phyloP scores from a whole-genome alignment of 2,113 vertebrate genomes.

The Melierax canorus region DNA sequence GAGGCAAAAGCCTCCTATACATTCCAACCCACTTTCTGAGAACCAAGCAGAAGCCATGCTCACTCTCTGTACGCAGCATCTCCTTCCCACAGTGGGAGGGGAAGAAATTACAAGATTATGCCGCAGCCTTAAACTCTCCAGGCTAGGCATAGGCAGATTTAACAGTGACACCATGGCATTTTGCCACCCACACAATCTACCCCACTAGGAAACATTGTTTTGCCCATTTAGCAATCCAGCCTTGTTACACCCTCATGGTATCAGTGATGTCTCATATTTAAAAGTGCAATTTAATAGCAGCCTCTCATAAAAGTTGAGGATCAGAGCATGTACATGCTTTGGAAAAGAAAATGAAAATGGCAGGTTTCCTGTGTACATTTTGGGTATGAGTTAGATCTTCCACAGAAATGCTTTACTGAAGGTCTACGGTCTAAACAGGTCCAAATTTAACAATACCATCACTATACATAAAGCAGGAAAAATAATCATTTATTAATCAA shows the following conservation, averaged over 20 bases:
- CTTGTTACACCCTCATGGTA: neutral
- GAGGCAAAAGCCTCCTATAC: neutral
- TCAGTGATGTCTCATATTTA: neutral
- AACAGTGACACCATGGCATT: neutral
- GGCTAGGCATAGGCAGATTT: neutral
- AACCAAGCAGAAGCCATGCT: neutral
- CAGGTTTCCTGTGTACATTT: neutral
- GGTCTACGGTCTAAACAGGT: neutral
- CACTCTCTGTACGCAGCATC: neutral
- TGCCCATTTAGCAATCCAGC: neutral
- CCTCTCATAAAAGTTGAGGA: neutral
- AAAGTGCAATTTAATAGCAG: neutral
- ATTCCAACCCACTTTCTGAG: neutral
- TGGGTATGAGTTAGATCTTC: neutral
- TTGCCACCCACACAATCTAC: neutral
- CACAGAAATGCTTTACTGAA: neutral
- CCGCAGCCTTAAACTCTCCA: neutral
- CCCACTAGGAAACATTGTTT: neutral
- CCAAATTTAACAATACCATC: neutral
- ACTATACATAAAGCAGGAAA: neutral
- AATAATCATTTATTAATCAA: neutral
- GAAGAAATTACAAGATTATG: neutral
- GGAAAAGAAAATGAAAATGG: neutral
- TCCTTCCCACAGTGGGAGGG: neutral
- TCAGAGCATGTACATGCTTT: neutral